phyloP scores from a whole-genome alignment of 2,113 vertebrate genomes.

The Echinops telfairi region DNA sequence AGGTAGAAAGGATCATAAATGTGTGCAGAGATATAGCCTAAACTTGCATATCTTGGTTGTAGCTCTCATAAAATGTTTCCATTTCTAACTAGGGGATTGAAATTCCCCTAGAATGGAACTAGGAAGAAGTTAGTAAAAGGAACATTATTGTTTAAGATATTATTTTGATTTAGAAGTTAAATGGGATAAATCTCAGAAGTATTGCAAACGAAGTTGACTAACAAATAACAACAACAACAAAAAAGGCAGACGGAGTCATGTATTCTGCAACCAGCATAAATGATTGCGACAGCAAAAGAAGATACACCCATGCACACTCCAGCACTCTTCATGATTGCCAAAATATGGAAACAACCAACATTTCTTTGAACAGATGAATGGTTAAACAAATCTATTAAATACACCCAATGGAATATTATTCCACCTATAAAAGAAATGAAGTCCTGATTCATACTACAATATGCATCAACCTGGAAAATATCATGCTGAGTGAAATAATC shows the following conservation, averaged over 20 bases:
- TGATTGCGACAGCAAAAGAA: slow-evolving; percentile 3
- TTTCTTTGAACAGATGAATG: neutral
- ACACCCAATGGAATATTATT: neutral
- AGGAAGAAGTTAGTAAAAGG: neutral
- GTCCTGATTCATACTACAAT: neutral
- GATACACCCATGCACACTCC: neutral
- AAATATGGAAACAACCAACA: neutral
- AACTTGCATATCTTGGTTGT: neutral
- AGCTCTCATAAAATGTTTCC: slow-evolving; percentile 45
- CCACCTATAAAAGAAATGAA: neutral
- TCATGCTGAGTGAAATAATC: neutral
- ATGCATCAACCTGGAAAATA: neutral
- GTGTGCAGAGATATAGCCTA: neutral
- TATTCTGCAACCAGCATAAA: slow-evolving; percentile 18
- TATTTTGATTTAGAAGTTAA: slow-evolving; percentile 45
- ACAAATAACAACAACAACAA: neutral
- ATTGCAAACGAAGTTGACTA: neutral
- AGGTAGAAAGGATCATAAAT: neutral
- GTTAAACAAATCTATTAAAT: neutral
- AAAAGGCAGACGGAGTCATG: neutral
- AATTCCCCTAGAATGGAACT: slow-evolving; percentile 18
- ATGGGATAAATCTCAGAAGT: neutral
- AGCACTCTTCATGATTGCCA: neutral
- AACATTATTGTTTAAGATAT: slow-evolving; percentile 1
- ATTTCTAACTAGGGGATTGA: slow-evolving; percentile 47